Evolutionary conservation across 2,888 invertebrate species (phyloP).

Genomic region (Lumbricus terrestris): DNA sequence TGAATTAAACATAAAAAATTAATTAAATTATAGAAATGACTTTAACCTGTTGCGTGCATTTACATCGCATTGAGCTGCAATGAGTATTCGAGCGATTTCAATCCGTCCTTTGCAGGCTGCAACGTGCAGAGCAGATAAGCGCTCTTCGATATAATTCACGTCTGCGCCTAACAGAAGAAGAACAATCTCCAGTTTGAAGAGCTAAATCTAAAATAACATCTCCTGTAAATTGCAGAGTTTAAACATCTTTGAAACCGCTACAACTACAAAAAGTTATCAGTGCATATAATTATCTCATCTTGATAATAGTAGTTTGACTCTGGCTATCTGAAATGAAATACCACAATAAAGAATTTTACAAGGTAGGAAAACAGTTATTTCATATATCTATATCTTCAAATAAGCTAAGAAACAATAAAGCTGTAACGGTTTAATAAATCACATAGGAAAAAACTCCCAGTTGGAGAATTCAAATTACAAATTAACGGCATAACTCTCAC

Average conservation of each 20-base stretch:
- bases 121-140: constrained; percentile 37
- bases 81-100: constrained; percentile 27
- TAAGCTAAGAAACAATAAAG: background rate
- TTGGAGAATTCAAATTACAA: no score
- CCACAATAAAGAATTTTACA: background rate
- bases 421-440: no score
- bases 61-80: constrained; percentile 25
- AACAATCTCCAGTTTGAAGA: background rate
- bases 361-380: background rate
- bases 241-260: background rate
- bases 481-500: no score
- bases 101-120: constrained; percentile 35
- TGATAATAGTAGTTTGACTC: background rate
- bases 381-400: background rate
- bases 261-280: background rate
- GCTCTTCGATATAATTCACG: constrained; percentile 33
- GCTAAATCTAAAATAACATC: background rate
- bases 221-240: background rate
- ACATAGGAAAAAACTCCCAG: no score
- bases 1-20: no score
- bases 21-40: background rate
- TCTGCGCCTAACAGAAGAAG: constrained; percentile 29
- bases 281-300: background rate
- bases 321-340: background rate
- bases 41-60: constrained; percentile 21